Evolutionary conservation across 92 coral and sea anemone species (phyloP).

Genomic region (Zoanthus sansibaricus): DNA sequence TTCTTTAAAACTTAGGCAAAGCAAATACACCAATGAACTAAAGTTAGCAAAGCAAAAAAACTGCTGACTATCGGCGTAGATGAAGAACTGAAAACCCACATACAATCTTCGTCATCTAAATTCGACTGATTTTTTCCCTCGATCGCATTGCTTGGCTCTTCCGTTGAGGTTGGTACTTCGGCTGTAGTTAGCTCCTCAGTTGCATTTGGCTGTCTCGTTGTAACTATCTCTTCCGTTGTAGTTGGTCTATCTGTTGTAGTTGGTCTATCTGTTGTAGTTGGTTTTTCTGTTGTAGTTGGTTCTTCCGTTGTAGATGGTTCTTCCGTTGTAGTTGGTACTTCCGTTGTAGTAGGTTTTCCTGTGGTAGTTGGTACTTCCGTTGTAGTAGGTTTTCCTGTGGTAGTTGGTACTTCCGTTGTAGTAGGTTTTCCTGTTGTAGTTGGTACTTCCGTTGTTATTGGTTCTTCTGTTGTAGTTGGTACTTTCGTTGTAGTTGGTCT

Average conservation of each 20-base stretch:
- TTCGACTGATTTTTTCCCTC: background rate
- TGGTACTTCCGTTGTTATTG: conserved; percentile 6
- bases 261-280: conserved; percentile 10
- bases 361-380: conserved; percentile 35
- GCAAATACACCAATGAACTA: background rate
- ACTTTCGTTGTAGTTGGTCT: conserved; percentile 42
- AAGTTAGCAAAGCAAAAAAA: background rate
- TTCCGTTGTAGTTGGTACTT: conserved; percentile 22
- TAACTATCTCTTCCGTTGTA: conserved; percentile 37
- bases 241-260: conserved; percentile 55
- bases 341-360: conserved; percentile 22
- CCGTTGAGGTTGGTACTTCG: background rate
- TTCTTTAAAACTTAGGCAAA: background rate
- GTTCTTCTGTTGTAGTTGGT: conserved; percentile 33
- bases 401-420: conserved; percentile 40
- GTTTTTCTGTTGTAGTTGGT: background rate
- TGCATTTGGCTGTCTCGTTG: conserved; percentile 5
- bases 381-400: conserved; percentile 51
- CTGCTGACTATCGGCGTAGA: conserved; percentile 13
- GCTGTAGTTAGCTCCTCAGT: conserved; percentile 41
- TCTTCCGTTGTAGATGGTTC: conserved; percentile 37
- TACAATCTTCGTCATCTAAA: conserved; percentile 16
- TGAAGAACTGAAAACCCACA: conserved; percentile 4
- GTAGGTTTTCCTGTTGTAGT: conserved; percentile 39
- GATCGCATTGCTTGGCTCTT: background rate